Evolutionary conservation across 2,113 vertebrate species (phyloP).

Genomic region (Herpailurus yagouaroundi): DNA sequence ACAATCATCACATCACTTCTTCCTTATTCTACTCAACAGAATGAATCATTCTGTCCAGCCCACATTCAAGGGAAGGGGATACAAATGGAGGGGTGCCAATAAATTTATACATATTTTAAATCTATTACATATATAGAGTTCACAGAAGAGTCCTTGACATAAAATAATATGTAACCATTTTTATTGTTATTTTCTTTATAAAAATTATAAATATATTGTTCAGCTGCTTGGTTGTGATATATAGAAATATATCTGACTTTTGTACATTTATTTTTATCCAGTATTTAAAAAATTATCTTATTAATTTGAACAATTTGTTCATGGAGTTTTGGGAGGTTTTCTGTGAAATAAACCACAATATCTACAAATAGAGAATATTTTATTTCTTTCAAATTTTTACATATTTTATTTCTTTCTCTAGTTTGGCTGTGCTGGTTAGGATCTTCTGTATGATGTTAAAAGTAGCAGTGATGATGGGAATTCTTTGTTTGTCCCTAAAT

Average conservation of each 20-base stretch:
- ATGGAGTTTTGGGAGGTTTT: not conserved
- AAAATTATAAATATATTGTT: constrained; percentile 11
- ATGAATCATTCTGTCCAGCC: not conserved
- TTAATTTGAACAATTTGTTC: not conserved
- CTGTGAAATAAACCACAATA: not conserved
- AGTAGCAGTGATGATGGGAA: not conserved
- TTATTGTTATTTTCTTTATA: not conserved
- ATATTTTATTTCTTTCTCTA: not conserved
- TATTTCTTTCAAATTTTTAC: not conserved
- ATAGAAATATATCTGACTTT: not conserved
- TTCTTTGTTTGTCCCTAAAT: not conserved
- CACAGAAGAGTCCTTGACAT: not conserved
- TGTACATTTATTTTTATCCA: not conserved
- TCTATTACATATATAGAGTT: not conserved
- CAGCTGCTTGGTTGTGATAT: not conserved
- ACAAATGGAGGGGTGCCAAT: not conserved
- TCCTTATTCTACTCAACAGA: not conserved
- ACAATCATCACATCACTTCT: not conserved
- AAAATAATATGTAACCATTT: not conserved
- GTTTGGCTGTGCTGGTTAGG: not conserved
- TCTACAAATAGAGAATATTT: not conserved
- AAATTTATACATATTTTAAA: not conserved
- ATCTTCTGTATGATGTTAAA: not conserved
- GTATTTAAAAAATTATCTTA: not conserved
- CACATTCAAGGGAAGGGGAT: not conserved